These are phyloP conservation scores for Ellobius talpinus DNA, from an alignment of 2,113 vertebrate species.

Conservation along the genomic window DNA sequence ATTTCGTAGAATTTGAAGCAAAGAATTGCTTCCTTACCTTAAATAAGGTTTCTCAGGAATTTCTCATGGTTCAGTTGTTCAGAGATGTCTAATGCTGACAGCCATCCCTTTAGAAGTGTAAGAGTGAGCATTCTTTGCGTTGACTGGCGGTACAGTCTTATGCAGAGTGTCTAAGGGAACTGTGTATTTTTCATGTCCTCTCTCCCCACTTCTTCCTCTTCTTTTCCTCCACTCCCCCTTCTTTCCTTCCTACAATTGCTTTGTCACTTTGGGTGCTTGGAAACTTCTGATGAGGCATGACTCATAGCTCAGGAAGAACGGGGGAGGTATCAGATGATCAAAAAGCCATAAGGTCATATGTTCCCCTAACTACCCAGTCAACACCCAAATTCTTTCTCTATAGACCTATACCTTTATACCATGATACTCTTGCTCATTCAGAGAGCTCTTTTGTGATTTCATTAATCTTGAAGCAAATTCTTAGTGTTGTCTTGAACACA, in stretches of 20 bases:
- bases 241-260: background rate
- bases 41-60: background rate
- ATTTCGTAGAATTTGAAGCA: background rate
- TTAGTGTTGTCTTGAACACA: background rate
- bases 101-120: background rate
- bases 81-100: background rate
- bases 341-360: background rate
- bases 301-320: background rate
- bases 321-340: background rate
- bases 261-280: conserved; percentile 13
- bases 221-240: background rate
- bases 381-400: background rate
- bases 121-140: background rate
- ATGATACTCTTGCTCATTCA: background rate
- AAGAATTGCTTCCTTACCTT: background rate
- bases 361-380: background rate
- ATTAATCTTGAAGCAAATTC: background rate
- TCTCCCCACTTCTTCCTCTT: background rate
- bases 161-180: background rate
- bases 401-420: background rate
- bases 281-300: conserved; percentile 13
- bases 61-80: background rate
- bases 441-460: background rate
- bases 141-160: background rate
- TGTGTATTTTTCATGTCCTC: background rate